Base-by-base conservation (phyloP, 1,140 invertebrate genomes). In the Sitobion miscanthi region DNA sequence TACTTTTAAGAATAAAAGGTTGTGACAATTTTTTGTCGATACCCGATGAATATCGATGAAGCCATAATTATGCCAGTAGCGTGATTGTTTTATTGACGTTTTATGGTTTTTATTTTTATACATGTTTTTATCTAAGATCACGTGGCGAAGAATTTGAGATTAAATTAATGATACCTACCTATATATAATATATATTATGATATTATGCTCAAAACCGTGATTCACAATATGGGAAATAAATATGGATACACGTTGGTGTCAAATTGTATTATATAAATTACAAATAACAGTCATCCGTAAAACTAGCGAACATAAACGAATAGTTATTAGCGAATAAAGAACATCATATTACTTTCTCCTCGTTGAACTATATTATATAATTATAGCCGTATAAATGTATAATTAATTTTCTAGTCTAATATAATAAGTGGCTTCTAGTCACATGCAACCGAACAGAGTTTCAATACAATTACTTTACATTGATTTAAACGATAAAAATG, bases 401-500 rank as follows among this genome's bases (percentile, higher is more conserved):
- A 77, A 77, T 35, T 77, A 77, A 77, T 77, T 77, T n/a, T 77
- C 62, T n/a, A 77, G 62, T 77, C 30, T 77, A n/a, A 77, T 77
- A 35, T 77, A 77, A 77, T 77, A 77, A 77, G 11, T 20, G 62
- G 62, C n/a, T 77, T n/a, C 14, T 77, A 17, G 62, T 42, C 42
- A 42, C 42, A 30, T 30, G 30, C 30, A n/a, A 69, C 30, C 30
- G 62, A 77, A 77, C 14, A 11, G 14, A 77, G 5, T 77, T 77
- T 77, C 62, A 77, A 54, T 54, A 54, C 5, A 77, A 69, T 69
- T n/a, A 69, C 25, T 52, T 14, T 2, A n/a, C n/a, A 77, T 77
- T 3, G 11, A 7, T 25, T 4, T 69, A 69, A 69, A 69, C 62
- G 30, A 69, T 69, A 30, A 69, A 14, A 14, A 69, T n/a, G n/a